Percentiles rank a stretch among this genome's conserved stretches.
These are phyloP conservation scores for Rhineura floridana DNA, from an alignment of 2,113 vertebrate genomes.

Conservation along the genomic window DNA sequence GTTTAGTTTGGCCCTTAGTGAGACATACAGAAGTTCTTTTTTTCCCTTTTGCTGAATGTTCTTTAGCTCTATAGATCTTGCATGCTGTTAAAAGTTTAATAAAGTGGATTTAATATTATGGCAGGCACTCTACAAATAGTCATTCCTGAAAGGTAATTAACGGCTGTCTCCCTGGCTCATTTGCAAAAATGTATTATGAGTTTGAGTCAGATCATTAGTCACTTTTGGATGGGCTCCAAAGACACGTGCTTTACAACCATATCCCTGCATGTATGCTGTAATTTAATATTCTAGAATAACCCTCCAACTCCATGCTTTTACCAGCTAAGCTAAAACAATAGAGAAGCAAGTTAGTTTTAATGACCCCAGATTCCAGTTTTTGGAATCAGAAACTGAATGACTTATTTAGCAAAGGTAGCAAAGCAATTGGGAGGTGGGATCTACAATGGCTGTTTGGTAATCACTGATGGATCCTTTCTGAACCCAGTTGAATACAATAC, in stretches of 20 bases:
- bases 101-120: constrained; percentile 2
- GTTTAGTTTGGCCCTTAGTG: neutral
- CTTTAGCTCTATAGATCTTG: constrained; percentile 3
- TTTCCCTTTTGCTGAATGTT: neutral
- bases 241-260: neutral
- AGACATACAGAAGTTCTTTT: neutral
- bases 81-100: neutral
- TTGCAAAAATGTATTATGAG: constrained; percentile 25
- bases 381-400: constrained; percentile 7
- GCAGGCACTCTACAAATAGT: constrained; percentile 20
- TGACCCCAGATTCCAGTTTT: neutral
- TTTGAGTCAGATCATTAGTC: constrained; percentile 10
- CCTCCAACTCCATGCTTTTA: neutral
- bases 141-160: neutral
- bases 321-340: neutral
- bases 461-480: neutral
- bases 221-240: neutral
- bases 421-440: neutral
- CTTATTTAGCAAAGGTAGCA: neutral
- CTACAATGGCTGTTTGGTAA: neutral
- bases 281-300: neutral
- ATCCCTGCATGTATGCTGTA: neutral
- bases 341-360: constrained; percentile 3
- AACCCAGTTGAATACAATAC: neutral
- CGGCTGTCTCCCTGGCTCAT: constrained; percentile 1